Conservation (phyloP, 2,888 invertebrate genomes). For the Conus canariensis region DNA sequence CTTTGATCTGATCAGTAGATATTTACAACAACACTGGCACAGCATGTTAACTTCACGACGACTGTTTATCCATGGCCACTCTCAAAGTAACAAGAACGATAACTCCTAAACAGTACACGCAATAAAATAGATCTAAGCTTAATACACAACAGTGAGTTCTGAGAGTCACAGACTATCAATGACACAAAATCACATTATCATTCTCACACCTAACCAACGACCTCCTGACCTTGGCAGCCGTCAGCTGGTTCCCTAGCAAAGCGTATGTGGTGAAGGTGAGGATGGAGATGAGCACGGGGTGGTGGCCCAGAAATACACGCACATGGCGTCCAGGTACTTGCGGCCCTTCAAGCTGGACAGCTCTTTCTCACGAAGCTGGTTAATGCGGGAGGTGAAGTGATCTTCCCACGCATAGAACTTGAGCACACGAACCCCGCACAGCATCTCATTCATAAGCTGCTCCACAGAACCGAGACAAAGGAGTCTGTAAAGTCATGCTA, state of each 20-base stretch:
- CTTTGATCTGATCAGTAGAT: too few relatives aligned
- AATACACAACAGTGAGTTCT: too few relatives aligned
- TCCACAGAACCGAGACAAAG: neutral
- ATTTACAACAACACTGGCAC: too few relatives aligned
- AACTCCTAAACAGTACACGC: too few relatives aligned
- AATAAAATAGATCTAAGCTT: too few relatives aligned
- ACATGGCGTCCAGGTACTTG: slow-evolving; percentile 98
- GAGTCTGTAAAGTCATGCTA: too few relatives aligned
- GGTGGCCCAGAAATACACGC: slow-evolving; percentile 99
- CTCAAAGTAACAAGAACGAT: too few relatives aligned
- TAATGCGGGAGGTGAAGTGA: slow-evolving; percentile 85
- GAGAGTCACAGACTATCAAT: too few relatives aligned
- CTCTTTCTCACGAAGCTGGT: slow-evolving; percentile 83
- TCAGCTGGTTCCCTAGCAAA: slow-evolving; percentile 85
- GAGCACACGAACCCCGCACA: slow-evolving; percentile 92
- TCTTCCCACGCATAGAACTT: slow-evolving; percentile 97
- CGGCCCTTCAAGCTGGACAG: slow-evolving; percentile 88
- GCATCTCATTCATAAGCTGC: slow-evolving; percentile 89
- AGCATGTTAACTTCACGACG: too few relatives aligned
- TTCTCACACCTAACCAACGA: too few relatives aligned
- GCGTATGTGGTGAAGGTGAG: slow-evolving; percentile 80
- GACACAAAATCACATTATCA: too few relatives aligned
- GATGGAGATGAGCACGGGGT: slow-evolving; percentile 87
- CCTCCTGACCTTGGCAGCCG: slow-evolving; percentile 87
- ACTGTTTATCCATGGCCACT: too few relatives aligned